A percentile compares a stretch with the other conserved stretches of the same genome.
phyloP scores from a whole-genome alignment of 2,797 vertebrate species.

The Sparus aurata region DNA sequence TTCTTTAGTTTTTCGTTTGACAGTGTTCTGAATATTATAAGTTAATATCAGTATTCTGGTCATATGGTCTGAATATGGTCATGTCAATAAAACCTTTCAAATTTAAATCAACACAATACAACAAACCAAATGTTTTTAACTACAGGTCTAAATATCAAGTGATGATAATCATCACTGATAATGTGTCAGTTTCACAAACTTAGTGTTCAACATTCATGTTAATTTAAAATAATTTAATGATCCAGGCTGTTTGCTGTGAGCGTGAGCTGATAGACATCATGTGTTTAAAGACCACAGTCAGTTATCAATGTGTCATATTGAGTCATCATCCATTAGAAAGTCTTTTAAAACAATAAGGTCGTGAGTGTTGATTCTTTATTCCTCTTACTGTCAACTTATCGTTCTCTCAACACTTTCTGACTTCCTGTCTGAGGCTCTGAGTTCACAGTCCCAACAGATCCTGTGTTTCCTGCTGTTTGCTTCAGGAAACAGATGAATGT shows the following conservation, averaged over 20 bases:
- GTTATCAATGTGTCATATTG: not conserved
- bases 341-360: not conserved
- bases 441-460: not conserved
- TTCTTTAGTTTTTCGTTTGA: too few species aligned
- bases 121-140: too few species aligned
- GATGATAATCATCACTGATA: not conserved
- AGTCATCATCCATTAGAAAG: not conserved
- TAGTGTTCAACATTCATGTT: too few species aligned
- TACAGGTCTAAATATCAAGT: not conserved
- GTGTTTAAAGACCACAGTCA: conserved; percentile 1
- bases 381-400: not conserved
- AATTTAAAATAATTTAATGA: too few species aligned
- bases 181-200: not conserved
- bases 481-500: too few species aligned
- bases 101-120: not conserved
- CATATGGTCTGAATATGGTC: too few species aligned
- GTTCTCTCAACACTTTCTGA: too few species aligned
- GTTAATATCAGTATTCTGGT: too few species aligned
- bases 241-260: too few species aligned
- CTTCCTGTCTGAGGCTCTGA: not conserved
- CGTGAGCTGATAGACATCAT: not conserved
- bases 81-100: not conserved
- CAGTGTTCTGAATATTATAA: too few species aligned
- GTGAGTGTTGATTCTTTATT: not conserved
- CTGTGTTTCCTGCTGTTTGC: too few species aligned